Evolutionary conservation across 2,113 vertebrate genomes (phyloP), one percentile per base, ranked within the genome.

Genomic region (Antennarius striatus): DNA sequence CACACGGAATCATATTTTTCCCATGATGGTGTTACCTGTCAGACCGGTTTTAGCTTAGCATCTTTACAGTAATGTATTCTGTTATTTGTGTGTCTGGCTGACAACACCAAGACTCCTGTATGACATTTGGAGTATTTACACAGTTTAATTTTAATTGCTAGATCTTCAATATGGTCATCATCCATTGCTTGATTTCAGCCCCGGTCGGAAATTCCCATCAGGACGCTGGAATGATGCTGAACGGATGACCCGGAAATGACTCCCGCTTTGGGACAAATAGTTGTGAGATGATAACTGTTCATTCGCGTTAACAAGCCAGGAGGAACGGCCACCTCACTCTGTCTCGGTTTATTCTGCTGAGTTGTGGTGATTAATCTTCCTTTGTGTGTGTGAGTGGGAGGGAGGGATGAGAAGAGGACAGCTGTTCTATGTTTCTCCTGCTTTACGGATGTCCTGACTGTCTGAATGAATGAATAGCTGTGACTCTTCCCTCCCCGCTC

Each of bases 371-470:
- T 43, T 61, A 71, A 54, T 42, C 60, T 48, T 45, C 56, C 57
- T n/a, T 10, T 22, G 53, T 67, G 66, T 81, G 69, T 50, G 46
- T 68, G 74, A 64, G 69, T 11, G 43, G 65, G 51, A 68, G 68
- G 14, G 22, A 60, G 15, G 63, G 80, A 77, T 77, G 74, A 77
- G 63, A 68, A 36, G 56, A 56, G 58, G 63, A 66, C 80, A 71
- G 82, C 82, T 88, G 84, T 79, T 81, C 84, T 68, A 64, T 68
- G 49, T 86, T 86, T 71, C 47, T 30, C 63, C 70, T 77, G 80
- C 82, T 81, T 75, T 73, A 22, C 22, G 22, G 49, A 53, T 63
- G 63, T 65, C 66, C 68, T 71, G 71, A 73, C 71, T 48, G 49
- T 75, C 70, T 83, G 79, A 74, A 80, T 72, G 67, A 73, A 76